phyloP scores from a whole-genome alignment of 2,113 vertebrate genomes.

The Planiliza haematocheilus region DNA sequence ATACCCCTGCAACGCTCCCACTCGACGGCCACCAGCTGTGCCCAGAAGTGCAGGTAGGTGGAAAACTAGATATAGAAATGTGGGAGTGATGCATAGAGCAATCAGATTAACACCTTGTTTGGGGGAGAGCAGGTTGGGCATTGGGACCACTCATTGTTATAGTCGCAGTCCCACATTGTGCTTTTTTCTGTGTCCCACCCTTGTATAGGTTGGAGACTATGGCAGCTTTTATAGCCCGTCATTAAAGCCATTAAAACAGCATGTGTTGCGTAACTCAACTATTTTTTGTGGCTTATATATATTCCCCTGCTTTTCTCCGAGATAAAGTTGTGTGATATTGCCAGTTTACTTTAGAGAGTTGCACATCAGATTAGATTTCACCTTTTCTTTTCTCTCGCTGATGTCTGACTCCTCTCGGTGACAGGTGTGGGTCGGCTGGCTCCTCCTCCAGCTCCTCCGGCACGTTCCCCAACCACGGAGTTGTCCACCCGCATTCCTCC shows the following conservation, averaged over 20 bases:
- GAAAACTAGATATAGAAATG: not conserved
- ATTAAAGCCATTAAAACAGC: not conserved
- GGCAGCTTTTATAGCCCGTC: slow-evolving; percentile 9
- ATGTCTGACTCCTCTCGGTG: not conserved
- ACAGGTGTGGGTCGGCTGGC: slow-evolving; percentile 84
- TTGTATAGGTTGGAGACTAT: slow-evolving; percentile 6
- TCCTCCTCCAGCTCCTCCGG: slow-evolving; percentile 91
- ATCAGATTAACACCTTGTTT: no score
- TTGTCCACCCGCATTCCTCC: slow-evolving; percentile 87
- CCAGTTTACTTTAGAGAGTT: not conserved
- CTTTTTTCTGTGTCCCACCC: not conserved
- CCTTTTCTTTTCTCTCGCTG: not conserved
- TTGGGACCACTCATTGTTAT: no score
- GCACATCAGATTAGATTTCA: not conserved
- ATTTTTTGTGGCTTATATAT: not conserved
- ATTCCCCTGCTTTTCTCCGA: not conserved
- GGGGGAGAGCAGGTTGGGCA: no score
- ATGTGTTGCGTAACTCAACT: not conserved
- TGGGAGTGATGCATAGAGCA: no score
- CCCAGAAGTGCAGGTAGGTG: slow-evolving; percentile 76
- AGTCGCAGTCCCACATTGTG: no score
- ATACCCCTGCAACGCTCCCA: slow-evolving; percentile 81
- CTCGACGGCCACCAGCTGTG: slow-evolving; percentile 81
- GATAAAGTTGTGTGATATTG: not conserved
- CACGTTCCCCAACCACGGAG: slow-evolving; percentile 93